Evolutionary conservation across 2,113 vertebrate species (phyloP).

Genomic region (Bujurquina vittata): DNA sequence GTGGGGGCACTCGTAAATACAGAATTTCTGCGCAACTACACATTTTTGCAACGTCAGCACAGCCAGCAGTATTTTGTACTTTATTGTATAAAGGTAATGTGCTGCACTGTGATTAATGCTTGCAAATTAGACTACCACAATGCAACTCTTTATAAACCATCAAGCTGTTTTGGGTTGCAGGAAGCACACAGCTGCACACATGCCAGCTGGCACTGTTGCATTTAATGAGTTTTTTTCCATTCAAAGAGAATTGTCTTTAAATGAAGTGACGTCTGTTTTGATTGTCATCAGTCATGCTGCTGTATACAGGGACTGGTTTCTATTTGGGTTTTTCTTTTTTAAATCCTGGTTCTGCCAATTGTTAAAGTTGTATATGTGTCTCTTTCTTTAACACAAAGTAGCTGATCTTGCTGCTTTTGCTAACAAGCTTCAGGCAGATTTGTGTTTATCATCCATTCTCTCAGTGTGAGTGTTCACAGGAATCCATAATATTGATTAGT

Average conservation of each 20-base stretch:
- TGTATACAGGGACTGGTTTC: rapidly evolving
- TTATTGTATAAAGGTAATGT: not conserved
- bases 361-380: slow-evolving; percentile 8
- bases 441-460: slow-evolving; percentile 10
- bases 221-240: not conserved
- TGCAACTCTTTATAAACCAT: not conserved
- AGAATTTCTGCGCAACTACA: not conserved
- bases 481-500: slow-evolving; percentile 33
- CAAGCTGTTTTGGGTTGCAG: not conserved
- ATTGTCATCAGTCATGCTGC: not conserved
- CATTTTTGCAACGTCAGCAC: slow-evolving; percentile 27
- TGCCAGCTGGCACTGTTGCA: not conserved
- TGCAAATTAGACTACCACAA: not conserved
- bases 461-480: slow-evolving; percentile 2
- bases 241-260: slow-evolving; percentile 7
- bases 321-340: not conserved
- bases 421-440: slow-evolving; percentile 19
- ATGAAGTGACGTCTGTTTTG: not conserved
- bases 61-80: not conserved
- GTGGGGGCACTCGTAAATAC: not conserved
- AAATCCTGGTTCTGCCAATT: not conserved
- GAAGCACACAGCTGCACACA: not conserved
- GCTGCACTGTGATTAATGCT: not conserved
- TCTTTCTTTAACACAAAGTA: not conserved
- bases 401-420: slow-evolving; percentile 41